These are phyloP conservation scores for Aphelocoma coerulescens DNA, from an alignment of 2,113 vertebrate species.

Conservation along the genomic window DNA sequence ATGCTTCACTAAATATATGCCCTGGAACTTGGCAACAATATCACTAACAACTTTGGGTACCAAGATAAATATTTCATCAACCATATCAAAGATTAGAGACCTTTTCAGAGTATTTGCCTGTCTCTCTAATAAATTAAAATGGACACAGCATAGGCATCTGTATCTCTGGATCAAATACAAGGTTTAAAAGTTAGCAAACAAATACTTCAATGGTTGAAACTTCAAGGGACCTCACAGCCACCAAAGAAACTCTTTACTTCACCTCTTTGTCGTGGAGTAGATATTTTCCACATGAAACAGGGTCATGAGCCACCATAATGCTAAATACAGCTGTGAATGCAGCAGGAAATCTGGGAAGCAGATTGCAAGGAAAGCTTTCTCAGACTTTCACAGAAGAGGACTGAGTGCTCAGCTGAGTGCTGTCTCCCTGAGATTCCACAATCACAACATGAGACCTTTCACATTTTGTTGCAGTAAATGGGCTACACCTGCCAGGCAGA, in stretches of 20 bases:
- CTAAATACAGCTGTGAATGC: background rate
- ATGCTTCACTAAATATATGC: background rate
- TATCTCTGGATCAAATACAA: background rate
- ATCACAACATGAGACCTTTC: background rate
- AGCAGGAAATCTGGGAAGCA: background rate
- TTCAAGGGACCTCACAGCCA: background rate
- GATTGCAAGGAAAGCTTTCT: background rate
- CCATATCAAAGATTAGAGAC: background rate
- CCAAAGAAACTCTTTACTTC: background rate
- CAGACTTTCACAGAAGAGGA: background rate
- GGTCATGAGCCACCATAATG: background rate
- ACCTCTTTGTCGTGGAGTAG: background rate
- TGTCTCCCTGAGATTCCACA: background rate
- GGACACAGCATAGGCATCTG: background rate
- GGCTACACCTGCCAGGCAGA: background rate
- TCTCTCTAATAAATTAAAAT: background rate
- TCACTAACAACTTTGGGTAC: background rate
- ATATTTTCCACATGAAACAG: background rate
- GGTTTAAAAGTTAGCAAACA: background rate
- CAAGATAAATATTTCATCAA: background rate
- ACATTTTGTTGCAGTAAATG: background rate
- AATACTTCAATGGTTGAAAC: background rate
- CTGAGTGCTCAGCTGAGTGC: background rate
- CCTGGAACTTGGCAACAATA: background rate
- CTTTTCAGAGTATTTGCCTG: background rate